These are phyloP conservation scores for Galerucella calmariensis DNA, from an alignment of 2,888 invertebrate genomes.

Conservation along the genomic window DNA sequence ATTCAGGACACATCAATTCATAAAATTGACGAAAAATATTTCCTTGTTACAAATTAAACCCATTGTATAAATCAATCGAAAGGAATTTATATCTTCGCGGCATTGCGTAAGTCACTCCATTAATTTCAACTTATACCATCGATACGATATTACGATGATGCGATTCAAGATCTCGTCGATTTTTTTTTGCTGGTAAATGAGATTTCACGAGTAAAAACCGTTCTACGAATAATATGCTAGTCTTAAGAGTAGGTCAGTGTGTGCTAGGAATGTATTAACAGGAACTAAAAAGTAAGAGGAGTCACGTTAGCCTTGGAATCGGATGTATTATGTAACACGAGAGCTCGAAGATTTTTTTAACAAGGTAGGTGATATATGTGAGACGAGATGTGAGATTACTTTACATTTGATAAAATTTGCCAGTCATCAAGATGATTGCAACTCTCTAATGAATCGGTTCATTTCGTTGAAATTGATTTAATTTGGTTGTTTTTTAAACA, in stretches of 20 bases:
- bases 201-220: background rate
- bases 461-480: too few relatives aligned
- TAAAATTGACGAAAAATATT: too few relatives aligned
- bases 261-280: conserved; percentile 33
- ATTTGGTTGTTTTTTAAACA: too few relatives aligned
- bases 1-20: too few relatives aligned
- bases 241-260: conserved; percentile 37
- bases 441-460: too few relatives aligned
- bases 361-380: conserved; percentile 13
- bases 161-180: background rate
- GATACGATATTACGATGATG: background rate
- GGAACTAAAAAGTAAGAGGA: conserved; percentile 48
- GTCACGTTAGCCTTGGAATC: conserved; percentile 42
- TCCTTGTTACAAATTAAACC: too few relatives aligned
- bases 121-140: background rate
- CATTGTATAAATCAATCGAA: too few relatives aligned
- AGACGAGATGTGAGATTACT: background rate
- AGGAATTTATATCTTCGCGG: background rate
- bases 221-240: background rate
- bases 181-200: background rate
- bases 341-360: conserved; percentile 15
- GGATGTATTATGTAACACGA: conserved; percentile 42
- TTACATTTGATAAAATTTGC: background rate
- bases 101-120: background rate
- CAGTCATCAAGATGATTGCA: too few relatives aligned